These are phyloP conservation scores for Tenthredo mesomela DNA, from an alignment of 2,888 invertebrate genomes.

Conservation along the genomic window DNA sequence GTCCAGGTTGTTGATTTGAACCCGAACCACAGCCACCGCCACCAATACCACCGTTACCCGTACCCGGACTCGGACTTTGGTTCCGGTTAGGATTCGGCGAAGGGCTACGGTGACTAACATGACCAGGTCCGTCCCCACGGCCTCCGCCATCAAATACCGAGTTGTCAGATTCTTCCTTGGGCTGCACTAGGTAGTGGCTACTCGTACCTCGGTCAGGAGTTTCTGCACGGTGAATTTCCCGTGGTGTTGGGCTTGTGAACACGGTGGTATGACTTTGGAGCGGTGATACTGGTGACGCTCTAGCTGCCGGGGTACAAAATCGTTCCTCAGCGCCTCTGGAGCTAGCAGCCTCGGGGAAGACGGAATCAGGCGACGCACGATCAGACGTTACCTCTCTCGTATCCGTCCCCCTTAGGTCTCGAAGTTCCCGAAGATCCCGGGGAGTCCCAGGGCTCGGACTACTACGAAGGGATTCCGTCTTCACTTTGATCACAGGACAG, in stretches of 20 bases:
- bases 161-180: conserved; percentile 79
- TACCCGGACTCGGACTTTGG: conserved; percentile 71
- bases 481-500: conserved; percentile 76
- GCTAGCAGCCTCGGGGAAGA: conserved; percentile 81
- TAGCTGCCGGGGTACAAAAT: conserved; percentile 72
- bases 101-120: conserved; percentile 69
- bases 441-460: conserved; percentile 81
- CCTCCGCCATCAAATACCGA: conserved; percentile 81
- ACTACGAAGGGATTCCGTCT: conserved; percentile 78
- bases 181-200: conserved; percentile 65
- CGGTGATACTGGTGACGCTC: conserved; percentile 79
- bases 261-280: conserved; percentile 77
- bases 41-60: conserved; percentile 53
- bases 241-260: conserved; percentile 73
- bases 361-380: conserved; percentile 80
- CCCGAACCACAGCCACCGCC: conserved; percentile 52
- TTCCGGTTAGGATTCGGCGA: conserved; percentile 73
- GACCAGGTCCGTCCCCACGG: conserved; percentile 63
- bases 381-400: conserved; percentile 75
- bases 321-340: conserved; percentile 72
- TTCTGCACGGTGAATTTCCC: conserved; percentile 63
- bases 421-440: conserved; percentile 78
- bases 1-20: conserved; percentile 57
- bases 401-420: conserved; percentile 55
- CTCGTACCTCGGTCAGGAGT: conserved; percentile 46